Evolutionary conservation across 2,888 invertebrate species (phyloP).

Genomic region (Tinea trinotella): DNA sequence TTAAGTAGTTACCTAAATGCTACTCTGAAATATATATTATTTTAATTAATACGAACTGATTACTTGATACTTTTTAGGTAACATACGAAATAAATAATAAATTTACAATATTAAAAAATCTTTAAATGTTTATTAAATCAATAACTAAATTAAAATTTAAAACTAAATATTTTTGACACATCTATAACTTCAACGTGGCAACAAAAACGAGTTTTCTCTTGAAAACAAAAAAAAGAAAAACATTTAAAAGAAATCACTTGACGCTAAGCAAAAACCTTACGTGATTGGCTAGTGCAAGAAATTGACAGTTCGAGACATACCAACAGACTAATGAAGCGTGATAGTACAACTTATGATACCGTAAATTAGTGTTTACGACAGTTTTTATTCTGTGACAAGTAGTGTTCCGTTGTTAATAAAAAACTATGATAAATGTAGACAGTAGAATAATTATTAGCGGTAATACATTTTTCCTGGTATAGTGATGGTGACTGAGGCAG

Average conservation of each 20-base stretch:
- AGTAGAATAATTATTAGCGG: too few species aligned
- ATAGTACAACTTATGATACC: slow-evolving; percentile 20
- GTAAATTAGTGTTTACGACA: not conserved
- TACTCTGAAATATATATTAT: too few species aligned
- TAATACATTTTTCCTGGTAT: too few species aligned
- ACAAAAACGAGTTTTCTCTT: not conserved
- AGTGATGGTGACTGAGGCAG: too few species aligned
- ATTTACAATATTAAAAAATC: too few species aligned
- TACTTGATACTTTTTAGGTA: too few species aligned
- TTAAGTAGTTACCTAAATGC: too few species aligned
- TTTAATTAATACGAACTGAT: too few species aligned
- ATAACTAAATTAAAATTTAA: not conserved
- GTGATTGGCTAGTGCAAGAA: slow-evolving; percentile 11
- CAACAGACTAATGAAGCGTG: slow-evolving; percentile 45
- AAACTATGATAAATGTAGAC: too few species aligned
- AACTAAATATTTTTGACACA: not conserved
- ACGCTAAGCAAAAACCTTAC: slow-evolving; percentile 3
- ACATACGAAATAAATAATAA: too few species aligned
- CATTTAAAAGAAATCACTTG: not conserved
- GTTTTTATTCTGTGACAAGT: slow-evolving; percentile 10
- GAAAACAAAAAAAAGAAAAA: slow-evolving; percentile 8
- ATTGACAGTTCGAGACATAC: slow-evolving; percentile 23
- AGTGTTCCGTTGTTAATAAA: not conserved
- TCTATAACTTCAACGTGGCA: not conserved
- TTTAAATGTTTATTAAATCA: too few species aligned